A percentile compares a stretch with the other conserved stretches of the same genome.
These are phyloP conservation scores for Leptestheria dahalacensis DNA, from an alignment of 1,140 invertebrate species.

Conservation along the genomic window DNA sequence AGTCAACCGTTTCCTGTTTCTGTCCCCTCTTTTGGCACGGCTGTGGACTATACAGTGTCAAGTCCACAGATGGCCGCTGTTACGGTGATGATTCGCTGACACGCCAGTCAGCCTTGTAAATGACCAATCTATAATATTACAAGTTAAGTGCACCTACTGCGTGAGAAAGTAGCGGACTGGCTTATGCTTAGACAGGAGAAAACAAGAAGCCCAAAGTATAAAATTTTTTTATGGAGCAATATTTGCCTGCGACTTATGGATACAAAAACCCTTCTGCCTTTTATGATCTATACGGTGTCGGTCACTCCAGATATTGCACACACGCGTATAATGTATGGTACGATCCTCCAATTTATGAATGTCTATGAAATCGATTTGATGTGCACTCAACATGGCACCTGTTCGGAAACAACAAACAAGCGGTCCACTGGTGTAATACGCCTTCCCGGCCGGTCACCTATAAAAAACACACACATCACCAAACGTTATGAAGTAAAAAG, in stretches of 20 bases:
- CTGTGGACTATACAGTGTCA: neutral
- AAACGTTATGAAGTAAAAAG: neutral
- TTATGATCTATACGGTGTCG: no score
- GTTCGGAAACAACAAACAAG: neutral
- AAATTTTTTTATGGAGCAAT: no score
- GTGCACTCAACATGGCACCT: neutral
- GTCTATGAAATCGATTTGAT: neutral
- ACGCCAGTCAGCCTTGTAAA: neutral
- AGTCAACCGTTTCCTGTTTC: neutral
- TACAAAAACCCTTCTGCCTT: no score
- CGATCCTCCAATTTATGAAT: no score
- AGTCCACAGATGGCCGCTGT: neutral
- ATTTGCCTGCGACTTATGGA: no score
- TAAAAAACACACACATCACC: no score
- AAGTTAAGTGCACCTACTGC: no score
- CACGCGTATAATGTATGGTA: no score
- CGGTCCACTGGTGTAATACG: neutral
- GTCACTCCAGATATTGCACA: no score
- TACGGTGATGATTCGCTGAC: neutral
- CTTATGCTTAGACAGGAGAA: no score
- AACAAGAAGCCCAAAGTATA: no score
- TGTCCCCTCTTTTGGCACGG: neutral
- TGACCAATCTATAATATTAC: neutral
- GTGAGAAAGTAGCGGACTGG: no score
- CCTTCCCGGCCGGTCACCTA: neutral